These are phyloP conservation scores for Sinelater perroti DNA, from an alignment of 2,888 invertebrate genomes.

Conservation along the genomic window DNA sequence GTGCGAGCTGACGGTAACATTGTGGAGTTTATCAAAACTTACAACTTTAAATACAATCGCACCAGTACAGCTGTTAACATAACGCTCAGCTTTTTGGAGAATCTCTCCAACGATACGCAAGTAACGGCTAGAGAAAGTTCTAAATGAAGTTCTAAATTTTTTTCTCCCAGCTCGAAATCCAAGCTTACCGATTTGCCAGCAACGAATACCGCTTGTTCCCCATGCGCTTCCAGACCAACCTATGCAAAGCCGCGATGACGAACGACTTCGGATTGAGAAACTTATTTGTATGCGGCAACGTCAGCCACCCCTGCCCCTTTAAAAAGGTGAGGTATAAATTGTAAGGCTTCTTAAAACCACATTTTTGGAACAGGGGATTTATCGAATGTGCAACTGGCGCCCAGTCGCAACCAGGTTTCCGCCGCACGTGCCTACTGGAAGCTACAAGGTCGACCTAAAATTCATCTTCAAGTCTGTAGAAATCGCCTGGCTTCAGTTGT, in stretches of 20 bases:
- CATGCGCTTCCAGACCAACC: neutral
- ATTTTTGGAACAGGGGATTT: no score
- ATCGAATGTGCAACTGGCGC: no score
- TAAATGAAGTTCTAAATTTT: neutral
- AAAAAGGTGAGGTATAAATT: conserved; percentile 2
- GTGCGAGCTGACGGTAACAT: neutral
- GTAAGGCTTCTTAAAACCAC: no score
- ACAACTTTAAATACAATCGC: neutral
- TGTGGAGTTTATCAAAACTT: neutral
- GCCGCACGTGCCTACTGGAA: no score
- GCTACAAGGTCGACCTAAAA: no score
- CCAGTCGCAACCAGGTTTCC: no score
- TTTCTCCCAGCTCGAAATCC: neutral
- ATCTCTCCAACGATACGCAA: neutral
- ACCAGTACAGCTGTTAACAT: neutral
- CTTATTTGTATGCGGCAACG: neutral
- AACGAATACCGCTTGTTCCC: neutral
- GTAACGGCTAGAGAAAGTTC: neutral
- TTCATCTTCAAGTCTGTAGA: no score
- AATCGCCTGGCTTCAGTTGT: no score
- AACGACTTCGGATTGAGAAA: neutral
- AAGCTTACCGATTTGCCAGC: neutral
- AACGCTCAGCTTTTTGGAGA: neutral
- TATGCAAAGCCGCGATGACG: neutral
- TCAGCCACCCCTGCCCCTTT: neutral